These are phyloP conservation scores for Xerus inauris DNA, from an alignment of 2,113 vertebrate species.

Conservation along the genomic window DNA sequence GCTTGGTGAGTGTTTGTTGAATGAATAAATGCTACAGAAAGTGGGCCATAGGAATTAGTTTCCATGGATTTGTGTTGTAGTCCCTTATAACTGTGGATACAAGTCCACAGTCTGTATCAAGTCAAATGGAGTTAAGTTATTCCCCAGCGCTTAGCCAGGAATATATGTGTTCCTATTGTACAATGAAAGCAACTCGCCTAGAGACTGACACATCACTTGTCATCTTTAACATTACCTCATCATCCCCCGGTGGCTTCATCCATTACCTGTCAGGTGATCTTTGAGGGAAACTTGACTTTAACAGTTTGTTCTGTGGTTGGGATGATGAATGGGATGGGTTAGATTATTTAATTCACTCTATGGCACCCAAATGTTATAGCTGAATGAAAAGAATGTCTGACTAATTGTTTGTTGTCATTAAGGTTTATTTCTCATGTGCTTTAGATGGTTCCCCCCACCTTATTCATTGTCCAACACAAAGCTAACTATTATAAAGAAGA, in stretches of 20 bases:
- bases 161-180: neutral
- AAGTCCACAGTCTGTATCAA: neutral
- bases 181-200: neutral
- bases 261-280: constrained; percentile 70
- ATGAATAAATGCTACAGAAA: constrained; percentile 35
- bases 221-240: constrained; percentile 48
- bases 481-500: constrained; percentile 57
- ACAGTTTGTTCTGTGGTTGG: constrained; percentile 49
- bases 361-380: constrained; percentile 70
- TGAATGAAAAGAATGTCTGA: constrained; percentile 67
- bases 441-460: constrained; percentile 24
- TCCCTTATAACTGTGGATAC: neutral
- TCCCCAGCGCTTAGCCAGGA: neutral
- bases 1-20: constrained; percentile 13
- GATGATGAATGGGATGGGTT: constrained; percentile 80
- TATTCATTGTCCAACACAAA: constrained; percentile 64
- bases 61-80: neutral
- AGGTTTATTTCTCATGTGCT: constrained; percentile 67
- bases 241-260: constrained; percentile 60
- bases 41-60: neutral
- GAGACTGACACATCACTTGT: constrained; percentile 36
- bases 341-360: constrained; percentile 71
- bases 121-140: neutral
- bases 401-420: constrained; percentile 75
- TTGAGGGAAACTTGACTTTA: constrained; percentile 61